These are phyloP conservation scores for Glaucopsyche alexis DNA, from an alignment of 2,888 invertebrate genomes.

Conservation along the genomic window DNA sequence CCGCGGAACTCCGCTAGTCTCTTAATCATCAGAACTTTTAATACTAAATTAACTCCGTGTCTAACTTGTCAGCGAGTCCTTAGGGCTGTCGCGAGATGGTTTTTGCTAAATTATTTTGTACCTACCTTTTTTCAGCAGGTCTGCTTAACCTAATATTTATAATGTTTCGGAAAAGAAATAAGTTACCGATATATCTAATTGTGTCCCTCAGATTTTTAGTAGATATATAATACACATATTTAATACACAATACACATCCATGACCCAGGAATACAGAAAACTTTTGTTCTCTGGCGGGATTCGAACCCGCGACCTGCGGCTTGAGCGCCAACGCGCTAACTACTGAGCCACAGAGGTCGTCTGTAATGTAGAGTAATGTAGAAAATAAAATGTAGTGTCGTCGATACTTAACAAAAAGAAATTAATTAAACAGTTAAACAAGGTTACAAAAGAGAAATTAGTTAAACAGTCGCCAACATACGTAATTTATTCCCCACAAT, in stretches of 20 bases:
- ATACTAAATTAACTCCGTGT: conserved; percentile 26
- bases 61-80: conserved; percentile 22
- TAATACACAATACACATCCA: too few relatives aligned
- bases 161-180: too few relatives aligned
- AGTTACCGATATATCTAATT: too few relatives aligned
- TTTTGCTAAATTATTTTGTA: background rate
- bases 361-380: too few relatives aligned
- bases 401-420: background rate
- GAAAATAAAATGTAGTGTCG: background rate
- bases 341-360: too few relatives aligned
- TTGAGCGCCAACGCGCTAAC: too few relatives aligned
- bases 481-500: conserved; percentile 4
- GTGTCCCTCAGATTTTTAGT: too few relatives aligned
- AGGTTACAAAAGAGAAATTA: background rate
- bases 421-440: background rate
- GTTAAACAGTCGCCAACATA: background rate
- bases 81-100: background rate
- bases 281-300: too few relatives aligned
- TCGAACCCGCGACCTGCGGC: too few relatives aligned
- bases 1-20: background rate
- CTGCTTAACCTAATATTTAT: background rate
- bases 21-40: conserved; percentile 25
- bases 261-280: too few relatives aligned
- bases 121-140: background rate
- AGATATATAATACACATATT: too few relatives aligned